phyloP scores from a whole-genome alignment of 2,888 invertebrate genomes.

The Empis stercorea region DNA sequence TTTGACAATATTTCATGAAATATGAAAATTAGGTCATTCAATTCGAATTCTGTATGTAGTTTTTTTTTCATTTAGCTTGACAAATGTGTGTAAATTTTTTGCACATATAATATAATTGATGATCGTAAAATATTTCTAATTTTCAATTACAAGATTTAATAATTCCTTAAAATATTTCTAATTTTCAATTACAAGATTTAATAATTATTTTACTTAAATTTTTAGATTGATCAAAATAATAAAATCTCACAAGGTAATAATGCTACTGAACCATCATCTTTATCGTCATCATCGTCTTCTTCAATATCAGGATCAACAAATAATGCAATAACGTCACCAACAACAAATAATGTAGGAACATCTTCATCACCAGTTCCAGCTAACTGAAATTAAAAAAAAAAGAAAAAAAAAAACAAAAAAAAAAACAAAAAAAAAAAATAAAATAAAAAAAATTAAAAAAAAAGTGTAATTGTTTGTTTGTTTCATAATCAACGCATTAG shows the following conservation, averaged over 20 bases:
- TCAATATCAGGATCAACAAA: slow-evolving; percentile 22
- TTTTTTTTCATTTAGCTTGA: no score
- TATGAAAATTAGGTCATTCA: no score
- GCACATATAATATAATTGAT: no score
- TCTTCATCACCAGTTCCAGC: slow-evolving; percentile 33
- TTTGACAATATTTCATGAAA: no score
- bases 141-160: no score
- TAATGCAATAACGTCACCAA: slow-evolving; percentile 6
- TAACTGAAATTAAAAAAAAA: slow-evolving; percentile 22
- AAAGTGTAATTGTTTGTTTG: neutral
- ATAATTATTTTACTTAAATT: no score
- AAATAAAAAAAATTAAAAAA: neutral
- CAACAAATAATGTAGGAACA: slow-evolving; percentile 16
- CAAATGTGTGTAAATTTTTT: no score
- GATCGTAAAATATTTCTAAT: no score
- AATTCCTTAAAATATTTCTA: no score
- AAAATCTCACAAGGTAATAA: slow-evolving; percentile 24
- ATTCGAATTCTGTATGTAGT: no score
- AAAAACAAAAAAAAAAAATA: neutral
- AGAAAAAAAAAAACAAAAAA: neutral
- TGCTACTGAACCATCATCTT: slow-evolving; percentile 24
- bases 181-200: no score
- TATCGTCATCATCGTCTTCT: slow-evolving; percentile 26
- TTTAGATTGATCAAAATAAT: slow-evolving; percentile 30
- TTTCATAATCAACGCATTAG: neutral